Evolutionary conservation across 2,797 vertebrate species (phyloP), one percentile per base, ranked within the genome.

Genomic region (Carduelis carduelis): DNA sequence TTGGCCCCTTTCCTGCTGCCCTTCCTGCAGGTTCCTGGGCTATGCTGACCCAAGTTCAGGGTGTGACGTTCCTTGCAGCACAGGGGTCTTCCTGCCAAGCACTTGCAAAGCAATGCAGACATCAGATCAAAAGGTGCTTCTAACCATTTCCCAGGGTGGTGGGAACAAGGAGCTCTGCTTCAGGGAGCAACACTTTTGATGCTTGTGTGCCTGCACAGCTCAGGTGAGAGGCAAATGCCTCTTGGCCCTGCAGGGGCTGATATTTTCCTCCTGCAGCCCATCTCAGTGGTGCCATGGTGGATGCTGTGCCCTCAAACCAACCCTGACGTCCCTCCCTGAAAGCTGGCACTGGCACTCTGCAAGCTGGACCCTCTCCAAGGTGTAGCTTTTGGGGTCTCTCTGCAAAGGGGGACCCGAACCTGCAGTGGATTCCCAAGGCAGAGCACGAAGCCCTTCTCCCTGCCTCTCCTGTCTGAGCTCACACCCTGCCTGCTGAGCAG

Each of bases 41-140:
- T 17, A 21, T 47, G 26, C 34, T 83, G 77, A 75, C 14, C 61
- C 6, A 3, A 76, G 82, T 65, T 61, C 47, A 68, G 83, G 77
- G 69, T 76, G 49, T 0, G 3, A 52, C 61, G 66, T 65, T 46
- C 44, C 41, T 55, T 72, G 64, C 69, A 37, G 41, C 50, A 49
- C 2, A 9, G 52, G 50, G 49, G 8, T 94, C 44, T 71, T 80
- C 35, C 89, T 80, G 75, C 71, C 60, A 69, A 63, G 50, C 4
- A 8, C 66, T 41, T 57, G 65, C 19, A 47, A 85, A 79, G 53
- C 1, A 5, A 55, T 18, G 27, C 1, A 24, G 64, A 26, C 22
- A 57, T 37, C 46, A 82, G 52, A 91, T 88, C 88, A 94, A 94
- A 95, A 68, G 68, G 66, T 66, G 24, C 59, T 81, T 89, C 87